A percentile compares a stretch with the other conserved stretches of the same genome.
phyloP scores from a whole-genome alignment of 2,888 invertebrate species.

The Antheraea yamamai region DNA sequence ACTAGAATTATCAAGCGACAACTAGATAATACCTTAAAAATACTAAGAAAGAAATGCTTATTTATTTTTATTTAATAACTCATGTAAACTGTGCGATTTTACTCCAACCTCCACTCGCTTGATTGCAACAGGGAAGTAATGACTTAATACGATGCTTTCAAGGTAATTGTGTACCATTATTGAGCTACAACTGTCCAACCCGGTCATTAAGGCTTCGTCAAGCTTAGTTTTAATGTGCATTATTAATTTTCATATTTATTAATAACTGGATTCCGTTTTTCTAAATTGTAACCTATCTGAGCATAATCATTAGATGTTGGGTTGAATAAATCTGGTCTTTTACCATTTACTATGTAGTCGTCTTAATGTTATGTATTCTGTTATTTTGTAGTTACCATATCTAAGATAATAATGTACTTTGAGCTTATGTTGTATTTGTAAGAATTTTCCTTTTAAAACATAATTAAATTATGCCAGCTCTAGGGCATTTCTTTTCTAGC shows the following conservation, averaged over 20 bases:
- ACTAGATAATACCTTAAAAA: neutral
- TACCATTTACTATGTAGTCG: neutral
- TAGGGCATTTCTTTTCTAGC: no score
- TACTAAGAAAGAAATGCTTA: neutral
- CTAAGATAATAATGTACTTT: conserved; percentile 26
- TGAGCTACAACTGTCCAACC: conserved; percentile 51
- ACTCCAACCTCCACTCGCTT: conserved; percentile 33
- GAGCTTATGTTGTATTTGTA: conserved; percentile 36
- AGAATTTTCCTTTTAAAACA: neutral
- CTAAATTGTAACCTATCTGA: neutral
- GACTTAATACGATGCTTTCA: conserved; percentile 74
- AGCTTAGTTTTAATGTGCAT: conserved; percentile 41
- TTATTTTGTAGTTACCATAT: neutral
- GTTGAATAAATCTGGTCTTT: neutral
- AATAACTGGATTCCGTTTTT: neutral
- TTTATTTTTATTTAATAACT: conserved; percentile 2
- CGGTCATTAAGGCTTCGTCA: conserved; percentile 62
- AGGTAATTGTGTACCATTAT: conserved; percentile 65
- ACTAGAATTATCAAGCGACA: neutral
- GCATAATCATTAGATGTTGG: neutral
- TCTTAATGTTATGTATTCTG: neutral
- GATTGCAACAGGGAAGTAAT: conserved; percentile 58
- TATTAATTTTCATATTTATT: conserved; percentile 9
- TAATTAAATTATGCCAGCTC: no score
- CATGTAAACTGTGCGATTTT: neutral